Conservation (phyloP, 2,888 invertebrate species). For the Homarus gammarus region DNA sequence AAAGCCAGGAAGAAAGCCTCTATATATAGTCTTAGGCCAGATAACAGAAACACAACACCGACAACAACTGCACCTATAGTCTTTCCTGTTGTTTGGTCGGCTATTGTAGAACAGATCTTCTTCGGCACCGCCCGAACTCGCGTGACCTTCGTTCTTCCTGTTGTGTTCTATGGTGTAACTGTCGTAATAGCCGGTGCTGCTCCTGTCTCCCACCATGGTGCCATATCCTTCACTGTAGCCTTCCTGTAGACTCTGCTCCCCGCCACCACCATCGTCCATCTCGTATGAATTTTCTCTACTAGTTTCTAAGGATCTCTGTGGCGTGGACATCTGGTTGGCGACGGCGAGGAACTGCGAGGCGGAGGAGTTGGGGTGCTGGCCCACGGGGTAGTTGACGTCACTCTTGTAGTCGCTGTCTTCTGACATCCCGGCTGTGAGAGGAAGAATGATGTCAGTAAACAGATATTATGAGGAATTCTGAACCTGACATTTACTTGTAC, state of each 20-base stretch:
- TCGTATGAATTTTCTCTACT: constrained; percentile 91
- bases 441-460: constrained; percentile 12
- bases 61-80: constrained; percentile 80
- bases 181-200: constrained; percentile 79
- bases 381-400: constrained; percentile 95
- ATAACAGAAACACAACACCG: constrained; percentile 60
- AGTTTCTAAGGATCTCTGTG: constrained; percentile 88
- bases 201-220: constrained; percentile 74
- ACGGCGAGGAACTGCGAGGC: constrained; percentile 91
- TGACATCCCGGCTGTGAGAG: constrained; percentile 89
- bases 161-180: constrained; percentile 57
- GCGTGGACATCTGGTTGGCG: constrained; percentile 88
- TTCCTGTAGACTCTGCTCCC: constrained; percentile 77
- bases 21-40: constrained; percentile 8
- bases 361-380: constrained; percentile 91
- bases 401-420: constrained; percentile 98
- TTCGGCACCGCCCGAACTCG: constrained; percentile 79
- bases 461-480: not conserved
- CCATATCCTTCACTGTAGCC: constrained; percentile 77
- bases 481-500: not conserved
- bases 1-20: constrained; percentile 56
- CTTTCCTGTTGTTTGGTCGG: constrained; percentile 85
- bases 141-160: constrained; percentile 58
- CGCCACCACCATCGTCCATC: constrained; percentile 84
- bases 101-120: constrained; percentile 90